Evolutionary conservation across 1,140 invertebrate species (phyloP), one percentile per base, ranked within the genome.

Genomic region (Diabrotica undecimpunctata): DNA sequence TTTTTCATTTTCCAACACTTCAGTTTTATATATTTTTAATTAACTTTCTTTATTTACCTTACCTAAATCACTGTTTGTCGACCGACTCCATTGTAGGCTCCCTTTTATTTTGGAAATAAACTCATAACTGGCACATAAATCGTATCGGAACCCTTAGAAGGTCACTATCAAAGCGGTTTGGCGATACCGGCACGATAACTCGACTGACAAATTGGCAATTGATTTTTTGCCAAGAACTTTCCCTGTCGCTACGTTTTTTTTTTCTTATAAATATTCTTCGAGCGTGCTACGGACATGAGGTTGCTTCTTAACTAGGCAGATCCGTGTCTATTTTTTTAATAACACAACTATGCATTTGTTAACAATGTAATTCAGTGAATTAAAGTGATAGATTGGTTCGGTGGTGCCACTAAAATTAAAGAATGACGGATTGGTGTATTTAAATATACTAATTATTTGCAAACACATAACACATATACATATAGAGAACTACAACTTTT

Each of bases 121-220:
- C 41, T 46, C 41, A 46, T 46, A 46, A 46, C 41, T n/a, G n/a
- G 41, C 8, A 46, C 41, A 46, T 46, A 46, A 57, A 41, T 57
- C 36, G 2, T 37, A 36, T 36, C 12, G 13, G 54, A 60, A 59
- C 65, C 54, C 55, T 41, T 62, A 61, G 57, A 65, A 57, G 65
- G 65, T 61, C 59, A 66, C 61, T 53, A 50, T 39, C 53, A 62
- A 66, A 41, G 54, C 52, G 60, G 57, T 61, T 66, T 51, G 2
- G 41, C 60, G 36, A 55, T 62, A 35, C 54, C 37, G 59, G 59
- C 59, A 41, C 51, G 58, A 66, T 66, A 55, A 54, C 35, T 54
- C 54, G 5, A 55, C 65, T 62, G 54, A 66, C 65, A 66, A 66
- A 66, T 66, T 66, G 59, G 50, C 65, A 61, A 66, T 66, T 66